Conservation (phyloP, 2,113 vertebrate genomes). For the Cololabis saira region DNA sequence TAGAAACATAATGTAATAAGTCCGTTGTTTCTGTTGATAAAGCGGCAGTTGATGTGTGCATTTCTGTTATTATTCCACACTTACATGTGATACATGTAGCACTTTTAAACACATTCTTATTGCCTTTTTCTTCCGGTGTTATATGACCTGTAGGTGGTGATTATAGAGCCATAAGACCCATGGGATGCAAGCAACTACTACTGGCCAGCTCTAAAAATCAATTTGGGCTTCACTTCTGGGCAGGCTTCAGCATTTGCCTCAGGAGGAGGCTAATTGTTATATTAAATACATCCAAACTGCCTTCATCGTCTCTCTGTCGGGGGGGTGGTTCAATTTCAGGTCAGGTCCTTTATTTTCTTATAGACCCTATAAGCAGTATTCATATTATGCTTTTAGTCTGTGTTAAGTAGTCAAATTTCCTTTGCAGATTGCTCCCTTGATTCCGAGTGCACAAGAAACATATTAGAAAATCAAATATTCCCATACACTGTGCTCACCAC, state of each 20-base stretch:
- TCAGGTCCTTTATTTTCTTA: no score
- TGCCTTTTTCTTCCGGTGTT: neutral
- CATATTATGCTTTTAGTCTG: no score
- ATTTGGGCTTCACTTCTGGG: conserved; percentile 19
- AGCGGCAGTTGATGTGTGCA: neutral
- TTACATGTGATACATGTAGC: conserved; percentile 2
- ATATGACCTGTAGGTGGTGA: neutral
- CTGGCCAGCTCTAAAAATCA: neutral
- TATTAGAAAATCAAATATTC: neutral
- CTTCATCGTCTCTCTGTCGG: no score
- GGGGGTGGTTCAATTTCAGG: no score
- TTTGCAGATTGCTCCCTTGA: neutral
- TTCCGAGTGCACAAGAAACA: neutral
- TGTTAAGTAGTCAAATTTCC: neutral
- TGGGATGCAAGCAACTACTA: neutral
- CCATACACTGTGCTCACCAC: neutral
- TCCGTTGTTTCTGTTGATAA: conserved; percentile 8
- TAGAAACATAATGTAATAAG: neutral
- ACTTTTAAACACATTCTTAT: neutral
- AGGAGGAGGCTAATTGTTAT: no score
- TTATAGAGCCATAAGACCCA: no score
- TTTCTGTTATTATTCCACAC: neutral
- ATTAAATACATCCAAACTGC: no score
- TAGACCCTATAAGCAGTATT: no score
- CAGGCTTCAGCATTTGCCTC: neutral